Evolutionary conservation across 2,888 invertebrate genomes (phyloP), one percentile per base, ranked within the genome.

Genomic region (Bugulina stolonifera): DNA sequence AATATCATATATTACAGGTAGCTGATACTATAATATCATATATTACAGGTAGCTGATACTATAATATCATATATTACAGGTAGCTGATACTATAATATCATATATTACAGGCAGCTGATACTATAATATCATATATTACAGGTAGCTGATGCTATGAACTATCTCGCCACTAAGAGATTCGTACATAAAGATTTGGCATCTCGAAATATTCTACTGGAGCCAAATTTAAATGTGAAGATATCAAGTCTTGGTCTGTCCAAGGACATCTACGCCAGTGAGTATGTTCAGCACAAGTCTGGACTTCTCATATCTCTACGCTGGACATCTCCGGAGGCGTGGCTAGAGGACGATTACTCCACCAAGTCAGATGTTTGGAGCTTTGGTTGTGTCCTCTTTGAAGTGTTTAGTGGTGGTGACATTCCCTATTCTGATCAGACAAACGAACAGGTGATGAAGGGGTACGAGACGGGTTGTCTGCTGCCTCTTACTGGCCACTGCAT

Each of bases 341-440:
- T 91, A 76, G 94, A 95, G 79, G 93, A 93, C 73, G 94, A 94
- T 75, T 94, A 90, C 83, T 93, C 94, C 22, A 91, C 92, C 58
- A 94, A 94, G 82, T 93, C 93, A 79, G 96, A 96, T 84, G 91
- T 94, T 0, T 96, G 93, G 86, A 91, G 94, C 77, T 95, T 91
- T 81, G 94, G 91, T 0, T 92, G 91, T 27, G 89, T 94, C 22
- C 88, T 93, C 29, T 94, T 93, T 93, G 96, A 96, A 86, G 89
- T 95, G 75, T 91, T 92, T 83, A 89, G 89, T 76, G 89, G 91
- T 80, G 92, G 90, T 22, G 90, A 91, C 77, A 81, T 92, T 77
- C 93, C 93, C 0, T 90, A 91, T 80, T 88, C 89, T 22, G 90
- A 90, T 77, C 84, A 90, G 76, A 90, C 90, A 77, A 92, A 93